Base-by-base conservation (phyloP, 2,797 vertebrate genomes). In the Enteromius anoplus region DNA sequence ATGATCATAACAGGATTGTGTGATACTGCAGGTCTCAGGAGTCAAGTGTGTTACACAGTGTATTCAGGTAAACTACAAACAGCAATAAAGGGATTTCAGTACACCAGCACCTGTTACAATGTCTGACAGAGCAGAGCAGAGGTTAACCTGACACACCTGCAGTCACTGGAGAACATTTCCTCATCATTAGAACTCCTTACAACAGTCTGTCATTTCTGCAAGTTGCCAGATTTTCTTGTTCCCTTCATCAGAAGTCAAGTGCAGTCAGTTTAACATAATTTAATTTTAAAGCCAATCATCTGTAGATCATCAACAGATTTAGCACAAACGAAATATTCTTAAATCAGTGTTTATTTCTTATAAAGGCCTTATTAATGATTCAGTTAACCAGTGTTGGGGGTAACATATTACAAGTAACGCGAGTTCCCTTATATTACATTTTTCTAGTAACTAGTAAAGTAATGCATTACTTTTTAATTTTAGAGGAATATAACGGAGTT, bases 141-240 rank as follows among this genome's bases (percentile, higher is more conserved):
- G 47, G 40, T 69, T 21, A 58, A 92, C 89, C 86, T 80, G 78
- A 75, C 88, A 88, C 87, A 72, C 80, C 79, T 37, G 49, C 37
- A 86, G 11, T 32, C 40, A n/a, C 26, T 7, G 34, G 71, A 37
- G 34, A 49, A 75, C 21, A 76, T 26, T 1, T 2, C n/a, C 49
- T 37, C 29, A n/a, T 2, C 32, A n/a, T 1, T 15, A 7, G 1
- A 53, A 1, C 21, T 37, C 53, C 1, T 34, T 23, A 32, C 70
- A 32, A 21, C 17, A 21, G 6, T 51, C 32, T 32, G 17, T 32
- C 8, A 32, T 21, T 72, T 72, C 0, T 32, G 11, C 8, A 34
- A 34, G 1, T 32, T 12, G 9, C 10, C 10, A 51, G 19, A 14
- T 37, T n/a, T 21, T 53, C 29, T 73, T 34, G 5, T n/a, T 73